phyloP scores from a whole-genome alignment of 1,140 invertebrate genomes.

The Ips typographus region DNA sequence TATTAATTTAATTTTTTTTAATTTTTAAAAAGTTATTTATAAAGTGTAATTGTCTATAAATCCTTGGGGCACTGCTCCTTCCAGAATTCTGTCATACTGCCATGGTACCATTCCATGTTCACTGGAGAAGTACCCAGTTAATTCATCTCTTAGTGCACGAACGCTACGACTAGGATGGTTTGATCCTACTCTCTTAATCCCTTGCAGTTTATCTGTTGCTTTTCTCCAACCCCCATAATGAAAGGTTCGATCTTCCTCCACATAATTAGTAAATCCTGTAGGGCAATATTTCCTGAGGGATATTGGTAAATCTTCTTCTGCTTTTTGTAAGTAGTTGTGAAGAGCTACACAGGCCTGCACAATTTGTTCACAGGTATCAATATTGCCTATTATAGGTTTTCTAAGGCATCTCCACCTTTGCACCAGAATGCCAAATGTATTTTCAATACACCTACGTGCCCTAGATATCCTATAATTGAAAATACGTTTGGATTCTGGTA shows the following conservation, averaged over 20 bases:
- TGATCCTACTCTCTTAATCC: background rate
- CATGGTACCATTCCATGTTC: background rate
- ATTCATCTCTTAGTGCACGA: background rate
- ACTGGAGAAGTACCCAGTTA: background rate
- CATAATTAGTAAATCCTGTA: background rate
- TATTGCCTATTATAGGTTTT: slow-evolving; percentile 41
- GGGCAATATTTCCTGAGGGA: slow-evolving; percentile 38
- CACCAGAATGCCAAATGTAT: slow-evolving; percentile 41
- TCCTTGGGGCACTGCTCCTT: too few species aligned
- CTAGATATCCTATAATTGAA: slow-evolving; percentile 49
- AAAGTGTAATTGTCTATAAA: too few species aligned
- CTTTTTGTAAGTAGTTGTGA: slow-evolving; percentile 45
- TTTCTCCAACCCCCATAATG: background rate
- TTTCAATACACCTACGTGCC: slow-evolving; percentile 48
- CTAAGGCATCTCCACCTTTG: slow-evolving; percentile 48
- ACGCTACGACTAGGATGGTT: background rate
- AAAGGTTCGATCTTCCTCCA: background rate
- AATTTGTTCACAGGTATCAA: slow-evolving; percentile 37
- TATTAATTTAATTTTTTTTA: too few species aligned
- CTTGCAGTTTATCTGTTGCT: background rate
- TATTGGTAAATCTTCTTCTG: slow-evolving; percentile 39
- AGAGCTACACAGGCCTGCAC: slow-evolving; percentile 44
- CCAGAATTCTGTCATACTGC: background rate
- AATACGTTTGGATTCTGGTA: slow-evolving; percentile 39
- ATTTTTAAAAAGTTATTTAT: too few species aligned